Conservation (phyloP, 2,797 vertebrate species). For the Poeciliopsis presidionis region DNA sequence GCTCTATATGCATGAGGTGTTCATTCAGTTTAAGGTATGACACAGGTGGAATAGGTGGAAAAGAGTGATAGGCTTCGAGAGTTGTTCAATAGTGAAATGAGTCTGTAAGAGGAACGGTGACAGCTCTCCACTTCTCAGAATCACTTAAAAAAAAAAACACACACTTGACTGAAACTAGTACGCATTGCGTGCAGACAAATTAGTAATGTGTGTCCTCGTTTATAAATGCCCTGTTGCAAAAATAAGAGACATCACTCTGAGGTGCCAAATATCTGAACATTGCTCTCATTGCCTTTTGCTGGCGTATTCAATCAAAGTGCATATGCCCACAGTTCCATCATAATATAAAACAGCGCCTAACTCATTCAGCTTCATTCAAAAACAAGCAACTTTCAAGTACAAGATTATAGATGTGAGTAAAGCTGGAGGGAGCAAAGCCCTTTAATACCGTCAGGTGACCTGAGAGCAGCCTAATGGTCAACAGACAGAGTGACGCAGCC, state of each 20-base stretch:
- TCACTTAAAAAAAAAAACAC: background rate
- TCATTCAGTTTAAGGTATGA: background rate
- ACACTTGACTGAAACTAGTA: background rate
- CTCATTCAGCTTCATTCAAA: constrained; percentile 37
- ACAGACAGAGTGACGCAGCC: constrained; percentile 54
- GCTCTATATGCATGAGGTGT: background rate
- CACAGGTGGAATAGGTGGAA: background rate
- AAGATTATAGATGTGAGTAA: constrained; percentile 10
- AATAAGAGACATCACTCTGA: background rate
- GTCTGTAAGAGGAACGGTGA: background rate
- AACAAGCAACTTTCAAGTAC: background rate
- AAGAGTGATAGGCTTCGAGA: background rate
- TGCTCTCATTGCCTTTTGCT: constrained; percentile 1
- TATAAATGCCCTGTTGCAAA: constrained; percentile 1
- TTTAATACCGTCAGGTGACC: constrained; percentile 58
- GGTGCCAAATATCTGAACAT: background rate
- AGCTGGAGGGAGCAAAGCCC: constrained; percentile 36
- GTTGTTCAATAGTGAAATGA: background rate
- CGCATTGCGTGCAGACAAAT: background rate
- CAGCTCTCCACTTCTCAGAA: background rate
- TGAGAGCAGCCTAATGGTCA: constrained; percentile 42
- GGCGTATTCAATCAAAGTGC: constrained; percentile 26
- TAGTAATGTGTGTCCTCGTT: constrained; percentile 5
- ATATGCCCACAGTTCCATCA: constrained; percentile 55
- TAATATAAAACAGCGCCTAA: constrained; percentile 14